Evolutionary conservation across 2,113 vertebrate genomes (phyloP).

Genomic region (Prinia subflava): DNA sequence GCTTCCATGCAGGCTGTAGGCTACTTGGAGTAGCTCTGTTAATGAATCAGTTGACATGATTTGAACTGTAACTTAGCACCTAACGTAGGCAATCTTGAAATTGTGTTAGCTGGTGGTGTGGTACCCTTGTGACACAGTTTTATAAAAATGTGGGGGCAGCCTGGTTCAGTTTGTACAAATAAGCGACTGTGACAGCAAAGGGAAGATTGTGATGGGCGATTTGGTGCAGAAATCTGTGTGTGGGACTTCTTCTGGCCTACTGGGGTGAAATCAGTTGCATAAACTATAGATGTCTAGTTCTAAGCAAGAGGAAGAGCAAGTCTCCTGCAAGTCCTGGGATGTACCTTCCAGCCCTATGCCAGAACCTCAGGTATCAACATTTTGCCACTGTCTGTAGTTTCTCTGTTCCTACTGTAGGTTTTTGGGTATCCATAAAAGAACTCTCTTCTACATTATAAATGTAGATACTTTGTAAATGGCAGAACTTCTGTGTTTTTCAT

Average conservation of each 20-base stretch:
- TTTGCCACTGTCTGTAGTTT: background rate
- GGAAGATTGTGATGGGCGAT: background rate
- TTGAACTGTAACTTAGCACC: background rate
- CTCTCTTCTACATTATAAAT: background rate
- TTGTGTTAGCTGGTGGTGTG: background rate
- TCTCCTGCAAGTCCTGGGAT: background rate
- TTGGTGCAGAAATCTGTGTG: background rate
- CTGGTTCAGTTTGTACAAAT: background rate
- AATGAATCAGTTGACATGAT: background rate
- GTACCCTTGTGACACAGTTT: background rate
- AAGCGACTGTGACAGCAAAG: background rate
- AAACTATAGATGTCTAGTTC: background rate
- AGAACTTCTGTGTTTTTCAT: background rate
- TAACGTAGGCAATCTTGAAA: background rate
- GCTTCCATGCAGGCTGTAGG: background rate
- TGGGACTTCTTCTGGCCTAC: background rate
- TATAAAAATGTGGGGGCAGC: background rate
- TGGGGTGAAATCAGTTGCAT: background rate
- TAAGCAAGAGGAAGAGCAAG: background rate
- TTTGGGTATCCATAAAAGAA: background rate
- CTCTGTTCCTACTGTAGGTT: background rate
- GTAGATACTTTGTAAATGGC: background rate
- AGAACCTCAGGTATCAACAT: background rate
- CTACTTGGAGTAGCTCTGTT: background rate
- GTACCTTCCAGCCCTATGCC: accelerated